A percentile compares a stretch with the other conserved stretches of the same genome.
phyloP scores from a whole-genome alignment of 2,797 vertebrate genomes.

The Sternotherus odoratus region DNA sequence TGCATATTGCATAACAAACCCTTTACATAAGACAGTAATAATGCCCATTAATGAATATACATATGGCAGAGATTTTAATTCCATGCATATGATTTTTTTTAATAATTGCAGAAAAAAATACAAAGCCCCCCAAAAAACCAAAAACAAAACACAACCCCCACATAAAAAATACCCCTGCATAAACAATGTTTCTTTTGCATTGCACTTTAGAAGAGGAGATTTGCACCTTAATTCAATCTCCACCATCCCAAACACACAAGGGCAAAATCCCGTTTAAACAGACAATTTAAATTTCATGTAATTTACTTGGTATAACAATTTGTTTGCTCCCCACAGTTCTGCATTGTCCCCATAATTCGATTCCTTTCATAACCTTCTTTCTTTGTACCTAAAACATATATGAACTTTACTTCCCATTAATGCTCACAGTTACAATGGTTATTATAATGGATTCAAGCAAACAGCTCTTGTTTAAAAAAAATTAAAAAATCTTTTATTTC shows the following conservation, averaged over 20 bases:
- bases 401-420: conserved; percentile 46
- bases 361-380: conserved; percentile 45
- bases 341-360: conserved; percentile 51
- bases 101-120: conserved; percentile 85
- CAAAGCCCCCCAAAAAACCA: conserved; percentile 78
- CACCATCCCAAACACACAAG: conserved; percentile 64
- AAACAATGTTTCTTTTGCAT: conserved; percentile 92
- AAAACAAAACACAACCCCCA: conserved; percentile 63
- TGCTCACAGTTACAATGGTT: conserved; percentile 66
- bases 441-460: conserved; percentile 61
- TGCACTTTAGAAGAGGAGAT: conserved; percentile 83
- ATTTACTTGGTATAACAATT: conserved; percentile 16
- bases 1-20: conserved; percentile 89
- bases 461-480: conserved; percentile 56
- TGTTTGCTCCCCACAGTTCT: conserved; percentile 54
- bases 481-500: background rate
- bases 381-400: conserved; percentile 61
- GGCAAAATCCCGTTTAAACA: conserved; percentile 57
- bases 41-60: conserved; percentile 93
- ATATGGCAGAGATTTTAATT: conserved; percentile 87
- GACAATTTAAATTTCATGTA: conserved; percentile 5
- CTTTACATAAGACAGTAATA: conserved; percentile 90
- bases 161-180: conserved; percentile 79
- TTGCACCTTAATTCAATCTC: conserved; percentile 57
- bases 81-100: conserved; percentile 89